These are phyloP conservation scores for Percopsis omiscomaycus DNA, from an alignment of 2,797 vertebrate species.

Conservation along the genomic window DNA sequence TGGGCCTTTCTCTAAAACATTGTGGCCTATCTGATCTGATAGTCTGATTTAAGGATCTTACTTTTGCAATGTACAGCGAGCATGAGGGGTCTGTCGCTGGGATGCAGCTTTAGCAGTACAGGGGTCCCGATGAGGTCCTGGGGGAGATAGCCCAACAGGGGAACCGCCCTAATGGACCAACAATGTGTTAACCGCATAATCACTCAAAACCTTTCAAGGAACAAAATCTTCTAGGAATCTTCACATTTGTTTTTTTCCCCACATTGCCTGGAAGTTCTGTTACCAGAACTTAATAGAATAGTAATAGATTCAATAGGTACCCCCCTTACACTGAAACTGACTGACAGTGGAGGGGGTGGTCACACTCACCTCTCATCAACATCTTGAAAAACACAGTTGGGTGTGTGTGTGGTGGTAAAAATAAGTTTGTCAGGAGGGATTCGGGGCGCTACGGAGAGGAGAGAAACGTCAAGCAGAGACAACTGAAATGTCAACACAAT, in stretches of 20 bases:
- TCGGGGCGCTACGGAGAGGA: slow-evolving; percentile 82
- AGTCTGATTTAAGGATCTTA: slow-evolving; percentile 46
- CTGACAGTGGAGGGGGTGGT: background rate
- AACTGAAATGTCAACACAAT: background rate
- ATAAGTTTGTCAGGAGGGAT: slow-evolving; percentile 95
- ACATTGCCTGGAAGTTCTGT: background rate
- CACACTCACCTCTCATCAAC: slow-evolving; percentile 89
- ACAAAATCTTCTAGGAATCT: background rate
- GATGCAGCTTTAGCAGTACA: slow-evolving; percentile 88
- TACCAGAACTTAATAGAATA: no score
- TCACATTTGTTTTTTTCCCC: background rate
- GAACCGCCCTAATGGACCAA: slow-evolving; percentile 83
- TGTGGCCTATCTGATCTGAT: background rate
- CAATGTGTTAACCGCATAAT: background rate
- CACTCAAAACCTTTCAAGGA: background rate
- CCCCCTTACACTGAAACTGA: no score
- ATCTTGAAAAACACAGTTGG: slow-evolving; percentile 94
- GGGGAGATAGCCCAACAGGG: slow-evolving; percentile 92
- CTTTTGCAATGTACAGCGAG: slow-evolving; percentile 92
- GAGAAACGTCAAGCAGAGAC: background rate
- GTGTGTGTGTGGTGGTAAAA: slow-evolving; percentile 96
- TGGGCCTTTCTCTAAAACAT: background rate
- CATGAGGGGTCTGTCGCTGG: slow-evolving; percentile 91
- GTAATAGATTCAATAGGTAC: no score
- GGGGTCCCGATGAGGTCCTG: slow-evolving; percentile 94